These are phyloP conservation scores for Dorcus hopei DNA, from an alignment of 2,888 invertebrate species.

Conservation along the genomic window DNA sequence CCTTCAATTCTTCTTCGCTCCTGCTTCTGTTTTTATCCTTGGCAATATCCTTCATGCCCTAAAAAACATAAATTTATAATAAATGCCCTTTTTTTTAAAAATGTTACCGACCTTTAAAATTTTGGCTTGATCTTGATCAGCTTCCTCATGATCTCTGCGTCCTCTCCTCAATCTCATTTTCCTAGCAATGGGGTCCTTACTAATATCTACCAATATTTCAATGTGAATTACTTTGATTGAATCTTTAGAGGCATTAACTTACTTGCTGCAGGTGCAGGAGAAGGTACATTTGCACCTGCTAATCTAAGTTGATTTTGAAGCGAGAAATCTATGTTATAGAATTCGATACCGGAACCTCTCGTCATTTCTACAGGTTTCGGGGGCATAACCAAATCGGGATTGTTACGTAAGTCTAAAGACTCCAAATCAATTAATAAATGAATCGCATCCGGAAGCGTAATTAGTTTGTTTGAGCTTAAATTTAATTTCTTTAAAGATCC, in stretches of 20 bases:
- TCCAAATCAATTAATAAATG: constrained; percentile 89
- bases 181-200: constrained; percentile 91
- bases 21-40: constrained; percentile 76
- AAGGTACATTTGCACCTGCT: constrained; percentile 84
- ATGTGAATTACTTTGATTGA: background rate
- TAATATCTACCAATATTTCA: constrained; percentile 50
- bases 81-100: background rate
- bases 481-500: constrained; percentile 91
- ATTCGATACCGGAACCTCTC: constrained; percentile 79
- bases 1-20: constrained; percentile 64
- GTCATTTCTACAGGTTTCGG: constrained; percentile 84
- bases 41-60: constrained; percentile 83
- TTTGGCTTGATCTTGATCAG: constrained; percentile 83
- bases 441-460: constrained; percentile 96
- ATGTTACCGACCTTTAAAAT: constrained; percentile 65
- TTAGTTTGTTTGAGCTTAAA: constrained; percentile 87
- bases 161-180: constrained; percentile 86
- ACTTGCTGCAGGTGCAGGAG: constrained; percentile 69
- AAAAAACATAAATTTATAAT: constrained; percentile 26
- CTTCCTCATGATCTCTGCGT: constrained; percentile 73
- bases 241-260: constrained; percentile 35
- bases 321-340: constrained; percentile 99
- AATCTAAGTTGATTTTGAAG: constrained; percentile 89
- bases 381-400: constrained; percentile 95
- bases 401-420: constrained; percentile 85